A percentile compares a stretch with the other conserved stretches of the same genome.
These are phyloP conservation scores for Pissodes strobi DNA, from an alignment of 1,140 invertebrate species.

Conservation along the genomic window DNA sequence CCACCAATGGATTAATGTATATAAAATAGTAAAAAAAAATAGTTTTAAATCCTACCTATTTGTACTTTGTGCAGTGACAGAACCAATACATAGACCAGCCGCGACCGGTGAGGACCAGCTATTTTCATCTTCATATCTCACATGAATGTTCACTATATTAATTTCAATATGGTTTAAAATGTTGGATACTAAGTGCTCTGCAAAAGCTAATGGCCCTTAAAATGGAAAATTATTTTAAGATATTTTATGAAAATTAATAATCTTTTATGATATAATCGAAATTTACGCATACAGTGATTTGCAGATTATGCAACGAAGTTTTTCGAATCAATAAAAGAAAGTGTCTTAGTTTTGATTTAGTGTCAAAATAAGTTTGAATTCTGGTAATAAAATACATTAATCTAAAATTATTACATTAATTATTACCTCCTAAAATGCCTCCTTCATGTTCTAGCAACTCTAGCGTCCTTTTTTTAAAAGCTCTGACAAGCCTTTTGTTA, in stretches of 20 bases:
- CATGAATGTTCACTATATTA: constrained; percentile 77
- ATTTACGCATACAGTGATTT: too few species aligned
- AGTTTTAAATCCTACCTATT: constrained; percentile 66
- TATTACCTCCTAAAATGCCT: constrained; percentile 41
- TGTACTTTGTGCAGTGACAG: constrained; percentile 77
- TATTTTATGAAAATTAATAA: background rate
- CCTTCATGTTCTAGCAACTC: constrained; percentile 61
- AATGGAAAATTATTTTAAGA: background rate
- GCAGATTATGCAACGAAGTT: too few species aligned
- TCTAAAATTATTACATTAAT: too few species aligned
- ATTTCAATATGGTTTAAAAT: constrained; percentile 83
- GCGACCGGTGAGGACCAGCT: constrained; percentile 70
- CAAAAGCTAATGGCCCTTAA: constrained; percentile 61
- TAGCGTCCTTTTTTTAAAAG: constrained; percentile 69
- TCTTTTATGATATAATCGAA: too few species aligned
- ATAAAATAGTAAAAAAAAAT: background rate
- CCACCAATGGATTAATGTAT: too few species aligned
- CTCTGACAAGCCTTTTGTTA: constrained; percentile 72
- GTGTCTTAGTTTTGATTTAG: too few species aligned
- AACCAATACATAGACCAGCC: constrained; percentile 79
- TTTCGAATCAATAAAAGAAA: too few species aligned
- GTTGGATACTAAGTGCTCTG: constrained; percentile 74
- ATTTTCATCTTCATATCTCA: constrained; percentile 80
- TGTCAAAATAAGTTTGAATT: too few species aligned
- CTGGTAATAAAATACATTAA: too few species aligned